Evolutionary conservation across 2,888 invertebrate genomes (phyloP).

Genomic region (Lampropteryx suffumata): DNA sequence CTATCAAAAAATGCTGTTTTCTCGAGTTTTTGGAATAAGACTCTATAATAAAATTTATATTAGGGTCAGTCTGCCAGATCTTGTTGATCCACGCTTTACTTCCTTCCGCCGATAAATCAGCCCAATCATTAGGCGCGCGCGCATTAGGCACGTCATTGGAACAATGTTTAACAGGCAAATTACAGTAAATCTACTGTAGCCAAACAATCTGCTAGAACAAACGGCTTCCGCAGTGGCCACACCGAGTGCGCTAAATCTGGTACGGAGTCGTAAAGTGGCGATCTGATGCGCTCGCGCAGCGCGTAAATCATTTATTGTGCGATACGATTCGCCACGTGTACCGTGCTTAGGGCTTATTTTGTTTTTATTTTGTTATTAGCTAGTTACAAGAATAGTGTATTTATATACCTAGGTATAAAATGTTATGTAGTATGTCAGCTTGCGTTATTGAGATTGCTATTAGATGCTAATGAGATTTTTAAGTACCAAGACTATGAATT

Average conservation of each 20-base stretch:
- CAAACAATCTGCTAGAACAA: constrained; percentile 32
- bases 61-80: not conserved
- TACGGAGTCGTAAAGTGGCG: constrained; percentile 29
- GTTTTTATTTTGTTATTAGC: no score
- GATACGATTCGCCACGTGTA: constrained; percentile 23
- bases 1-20: no score
- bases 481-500: no score
- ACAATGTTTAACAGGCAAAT: constrained; percentile 34
- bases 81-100: constrained; percentile 1
- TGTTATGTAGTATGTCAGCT: no score
- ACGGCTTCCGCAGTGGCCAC: constrained; percentile 32
- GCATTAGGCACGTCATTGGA: constrained; percentile 33
- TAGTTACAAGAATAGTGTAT: no score
- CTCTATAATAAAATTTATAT: not conserved
- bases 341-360: not conserved
- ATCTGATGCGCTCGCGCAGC: constrained; percentile 31
- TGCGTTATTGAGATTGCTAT: no score
- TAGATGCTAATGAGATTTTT: no score
- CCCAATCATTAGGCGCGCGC: constrained; percentile 17
- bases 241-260: constrained; percentile 30
- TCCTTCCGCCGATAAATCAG: constrained; percentile 25
- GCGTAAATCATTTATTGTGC: constrained; percentile 32
- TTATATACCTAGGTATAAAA: no score
- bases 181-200: constrained; percentile 36
- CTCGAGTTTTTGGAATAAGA: no score